Evolutionary conservation across 2,113 vertebrate species (phyloP).

Genomic region (Chamaea fasciata): DNA sequence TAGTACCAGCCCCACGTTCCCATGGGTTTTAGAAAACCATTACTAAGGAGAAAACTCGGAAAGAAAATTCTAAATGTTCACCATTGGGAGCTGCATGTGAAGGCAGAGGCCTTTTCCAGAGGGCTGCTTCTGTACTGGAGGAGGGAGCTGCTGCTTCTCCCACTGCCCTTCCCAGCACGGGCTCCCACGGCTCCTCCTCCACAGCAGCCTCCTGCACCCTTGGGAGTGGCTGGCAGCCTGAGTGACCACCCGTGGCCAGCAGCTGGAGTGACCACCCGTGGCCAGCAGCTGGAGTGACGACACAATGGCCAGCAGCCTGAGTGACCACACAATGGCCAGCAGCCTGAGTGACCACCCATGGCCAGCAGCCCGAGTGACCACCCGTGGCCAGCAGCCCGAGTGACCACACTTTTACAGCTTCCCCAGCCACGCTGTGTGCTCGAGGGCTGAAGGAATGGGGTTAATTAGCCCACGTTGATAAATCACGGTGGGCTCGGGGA

Average conservation of each 20-base stretch:
- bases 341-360: too few species aligned
- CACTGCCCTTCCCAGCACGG: rapidly evolving
- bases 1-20: not conserved
- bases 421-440: rapidly evolving
- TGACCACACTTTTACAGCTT: not conserved
- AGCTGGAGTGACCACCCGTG: not conserved
- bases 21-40: not conserved
- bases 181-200: not conserved
- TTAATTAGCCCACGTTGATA: rapidly evolving
- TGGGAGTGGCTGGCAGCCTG: rapidly evolving
- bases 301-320: too few species aligned
- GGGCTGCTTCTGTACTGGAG: not conserved
- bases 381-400: too few species aligned
- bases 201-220: not conserved
- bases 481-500: not conserved
- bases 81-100: not conserved
- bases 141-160: not conserved
- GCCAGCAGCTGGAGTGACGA: not conserved
- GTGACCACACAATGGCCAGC: too few species aligned
- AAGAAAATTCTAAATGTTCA: not conserved
- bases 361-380: too few species aligned
- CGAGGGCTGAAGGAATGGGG: not conserved
- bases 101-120: not conserved
- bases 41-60: not conserved
- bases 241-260: not conserved